Evolutionary conservation across 2,113 vertebrate genomes (phyloP), one percentile per base, ranked within the genome.

Genomic region (Elephantulus edwardii): DNA sequence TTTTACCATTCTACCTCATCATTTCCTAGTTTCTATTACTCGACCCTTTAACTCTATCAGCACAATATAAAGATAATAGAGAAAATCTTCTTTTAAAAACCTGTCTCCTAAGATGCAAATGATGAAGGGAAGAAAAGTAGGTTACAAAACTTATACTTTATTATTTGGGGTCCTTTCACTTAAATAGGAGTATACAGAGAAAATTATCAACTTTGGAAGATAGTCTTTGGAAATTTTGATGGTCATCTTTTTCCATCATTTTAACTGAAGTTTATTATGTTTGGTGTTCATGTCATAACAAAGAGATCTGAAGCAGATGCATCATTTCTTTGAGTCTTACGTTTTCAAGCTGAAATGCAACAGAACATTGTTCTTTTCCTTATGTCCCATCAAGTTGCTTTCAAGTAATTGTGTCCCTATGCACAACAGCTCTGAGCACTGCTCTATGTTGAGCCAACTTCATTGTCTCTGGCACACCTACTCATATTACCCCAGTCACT

Each of bases 131-230:
- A 76, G 58, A 46, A 19, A 86, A 66, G 12, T 19, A 64, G 28
- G 35, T 46, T 66, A n/a, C 28, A 66, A 62, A 80, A n/a, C 11
- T n/a, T 42, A 62, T 33, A 50, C 74, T 79, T 80, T 38, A 68
- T 20, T 89, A 76, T 42, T 42, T 72, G 46, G 35, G 20, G 3
- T 72, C 68, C n/a, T 54, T 17, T 26, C 19, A 80, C 30, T 46
- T 58, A 71, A 90, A 44, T 52, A 81, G 42, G 40, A 95, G 1
- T 26, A 68, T 68, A 54, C 83, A 33, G 1, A 22, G 77, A 30
- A 91, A 91, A 88, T 88, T 62, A 88, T 90, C 35, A 62, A 33
- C n/a, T 83, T 90, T 78, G 54, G 35, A 84, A 93, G 82, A 4
- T 62, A 58, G 93, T 78, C n/a, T 91, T 86, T 30, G 44, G 91